Conservation (phyloP, 2,888 invertebrate genomes). For the Allygus modestus region DNA sequence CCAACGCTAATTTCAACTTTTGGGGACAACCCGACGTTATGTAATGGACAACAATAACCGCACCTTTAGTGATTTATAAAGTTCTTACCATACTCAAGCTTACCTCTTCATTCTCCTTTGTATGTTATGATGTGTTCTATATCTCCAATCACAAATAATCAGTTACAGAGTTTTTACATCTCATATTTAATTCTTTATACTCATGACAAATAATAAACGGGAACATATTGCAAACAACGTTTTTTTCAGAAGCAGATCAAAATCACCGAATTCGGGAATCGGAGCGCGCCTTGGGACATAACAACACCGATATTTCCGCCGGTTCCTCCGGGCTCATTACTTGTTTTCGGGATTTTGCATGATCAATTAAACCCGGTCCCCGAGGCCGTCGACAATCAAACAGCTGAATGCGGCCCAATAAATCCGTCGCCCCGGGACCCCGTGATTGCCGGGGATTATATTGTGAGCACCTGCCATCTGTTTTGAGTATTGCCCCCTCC, state of each 20-base stretch:
- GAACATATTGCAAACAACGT: background rate
- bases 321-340: slow-evolving; percentile 36
- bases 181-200: too few species aligned
- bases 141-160: too few species aligned
- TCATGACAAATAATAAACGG: too few species aligned
- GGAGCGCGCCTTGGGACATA: slow-evolving; percentile 9
- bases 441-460: slow-evolving; percentile 16
- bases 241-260: background rate
- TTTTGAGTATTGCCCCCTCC: slow-evolving; percentile 22
- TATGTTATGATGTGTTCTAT: too few species aligned
- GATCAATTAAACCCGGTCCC: slow-evolving; percentile 54
- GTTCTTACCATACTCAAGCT: too few species aligned
- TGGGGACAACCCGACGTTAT: too few species aligned
- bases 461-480: slow-evolving; percentile 56
- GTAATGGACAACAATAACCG: too few species aligned
- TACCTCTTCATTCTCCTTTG: too few species aligned
- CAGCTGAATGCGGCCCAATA: slow-evolving; percentile 20
- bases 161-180: too few species aligned
- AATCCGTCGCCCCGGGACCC: background rate
- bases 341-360: slow-evolving; percentile 52
- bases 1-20: too few species aligned
- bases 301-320: background rate
- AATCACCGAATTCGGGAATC: background rate
- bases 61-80: too few species aligned
- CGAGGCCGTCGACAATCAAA: slow-evolving; percentile 39